Evolutionary conservation across 2,888 invertebrate genomes (phyloP).

Genomic region (Epiblema foenella): DNA sequence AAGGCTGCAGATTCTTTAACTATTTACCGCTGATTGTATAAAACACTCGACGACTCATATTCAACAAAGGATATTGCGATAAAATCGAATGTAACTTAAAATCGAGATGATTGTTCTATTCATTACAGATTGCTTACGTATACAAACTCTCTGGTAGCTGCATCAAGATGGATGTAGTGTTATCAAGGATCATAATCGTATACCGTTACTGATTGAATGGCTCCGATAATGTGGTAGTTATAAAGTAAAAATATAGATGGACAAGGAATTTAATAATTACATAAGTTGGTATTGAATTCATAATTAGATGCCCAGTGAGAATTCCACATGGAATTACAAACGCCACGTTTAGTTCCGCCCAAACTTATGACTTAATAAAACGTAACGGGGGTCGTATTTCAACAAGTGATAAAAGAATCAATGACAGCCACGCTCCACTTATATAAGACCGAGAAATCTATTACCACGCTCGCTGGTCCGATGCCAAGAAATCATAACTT

Average conservation of each 20-base stretch:
- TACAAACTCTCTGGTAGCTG: constrained; percentile 18
- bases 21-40: neutral
- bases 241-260: constrained; percentile 51
- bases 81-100: constrained; percentile 23
- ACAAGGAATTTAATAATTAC: constrained; percentile 51
- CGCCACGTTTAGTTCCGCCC: constrained; percentile 68
- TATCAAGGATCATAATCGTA: constrained; percentile 47
- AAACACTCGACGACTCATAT: constrained; percentile 14
- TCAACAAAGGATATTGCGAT: constrained; percentile 15
- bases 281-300: constrained; percentile 54
- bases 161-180: constrained; percentile 28
- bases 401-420: constrained; percentile 67
- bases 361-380: constrained; percentile 79
- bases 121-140: constrained; percentile 12
- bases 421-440: constrained; percentile 60
- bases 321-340: constrained; percentile 61
- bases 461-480: constrained; percentile 58
- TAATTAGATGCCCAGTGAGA: constrained; percentile 60
- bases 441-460: constrained; percentile 68
- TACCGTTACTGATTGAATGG: constrained; percentile 51
- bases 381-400: constrained; percentile 67
- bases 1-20: constrained; percentile 11
- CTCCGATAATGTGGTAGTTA: constrained; percentile 48
- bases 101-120: constrained; percentile 15
- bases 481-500: constrained; percentile 35